Evolutionary conservation across 2,113 vertebrate genomes (phyloP), one percentile per base, ranked within the genome.

Genomic region (Saccopteryx leptura): DNA sequence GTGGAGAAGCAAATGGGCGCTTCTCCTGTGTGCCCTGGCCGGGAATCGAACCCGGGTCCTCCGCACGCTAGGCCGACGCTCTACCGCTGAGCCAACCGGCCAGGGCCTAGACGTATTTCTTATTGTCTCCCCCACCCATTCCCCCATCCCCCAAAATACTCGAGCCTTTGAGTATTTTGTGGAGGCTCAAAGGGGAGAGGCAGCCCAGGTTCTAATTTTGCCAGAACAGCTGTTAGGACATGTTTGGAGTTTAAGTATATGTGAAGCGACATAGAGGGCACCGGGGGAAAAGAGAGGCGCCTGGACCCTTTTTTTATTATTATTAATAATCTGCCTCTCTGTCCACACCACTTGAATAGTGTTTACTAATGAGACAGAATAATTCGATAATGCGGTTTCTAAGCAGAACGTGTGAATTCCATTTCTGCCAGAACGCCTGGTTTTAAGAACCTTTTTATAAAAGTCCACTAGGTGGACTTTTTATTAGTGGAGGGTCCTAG

Each of bases 341-440:
- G 68, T 58, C 54, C 68, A 71, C 33, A 24, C 24, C 5, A 12
- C 60, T 91, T 58, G 61, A 39, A 48, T 28, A 65, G 75, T 75
- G 74, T 93, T 96, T 89, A 71, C 84, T n/a, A 83, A 68, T 28
- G 94, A 92, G 90, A 92, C 92, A 26, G 88, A 91, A 61, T 95
- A 90, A 97, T 90, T 78, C 21, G 14, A 26, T 89, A 85, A 63
- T 90, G 75, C 61, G 46, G 33, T 81, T 88, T 88, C 5, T 52
- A 88, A 82, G 84, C 69, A 50, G 74, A 93, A 63, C 10, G 5
- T 72, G 79, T 85, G 88, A 69, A 94, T 88, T 86, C 52, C 46
- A 3, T 86, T 88, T 96, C 74, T 56, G 33, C 48, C 85, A 15
- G 76, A 81, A 54, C 0, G 24, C 9, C 19, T 12, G 75, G n/a